These are phyloP conservation scores for Bufo gargarizans DNA, from an alignment of 2,113 vertebrate species.

Conservation along the genomic window DNA sequence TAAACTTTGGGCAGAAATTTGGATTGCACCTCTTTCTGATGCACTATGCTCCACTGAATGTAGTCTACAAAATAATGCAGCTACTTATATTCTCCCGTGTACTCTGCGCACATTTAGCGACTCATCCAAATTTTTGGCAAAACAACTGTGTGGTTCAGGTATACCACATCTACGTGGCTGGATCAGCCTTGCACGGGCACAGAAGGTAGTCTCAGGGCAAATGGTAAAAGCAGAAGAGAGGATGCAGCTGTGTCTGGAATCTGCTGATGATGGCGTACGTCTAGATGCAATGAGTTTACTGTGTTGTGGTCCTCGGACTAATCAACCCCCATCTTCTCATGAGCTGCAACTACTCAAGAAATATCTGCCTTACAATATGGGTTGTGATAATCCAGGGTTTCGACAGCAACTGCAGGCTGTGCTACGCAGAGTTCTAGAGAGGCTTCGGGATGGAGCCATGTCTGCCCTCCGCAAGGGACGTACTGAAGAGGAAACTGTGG, in stretches of 20 bases:
- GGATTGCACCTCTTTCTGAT: conserved; percentile 74
- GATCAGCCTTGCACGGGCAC: conserved; percentile 76
- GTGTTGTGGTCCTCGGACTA: conserved; percentile 81
- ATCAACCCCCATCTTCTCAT: conserved; percentile 65
- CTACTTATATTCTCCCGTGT: conserved; percentile 76
- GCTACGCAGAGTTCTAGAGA: conserved; percentile 76
- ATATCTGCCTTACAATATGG: conserved; percentile 84
- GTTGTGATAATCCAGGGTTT: conserved; percentile 81
- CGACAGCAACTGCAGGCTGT: conserved; percentile 84
- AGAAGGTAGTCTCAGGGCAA: conserved; percentile 66
- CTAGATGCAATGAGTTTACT: conserved; percentile 78
- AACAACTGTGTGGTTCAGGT: conserved; percentile 62
- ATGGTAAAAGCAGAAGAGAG: conserved; percentile 65
- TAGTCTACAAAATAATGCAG: conserved; percentile 76
- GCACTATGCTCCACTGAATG: conserved; percentile 76
- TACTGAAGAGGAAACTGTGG: conserved; percentile 52
- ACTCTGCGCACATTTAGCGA: conserved; percentile 79
- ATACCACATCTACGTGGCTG: conserved; percentile 76
- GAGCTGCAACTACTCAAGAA: conserved; percentile 73
- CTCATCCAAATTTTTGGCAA: conserved; percentile 66
- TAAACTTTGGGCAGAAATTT: conserved; percentile 72
- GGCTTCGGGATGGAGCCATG: conserved; percentile 83
- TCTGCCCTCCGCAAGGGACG: conserved; percentile 66
- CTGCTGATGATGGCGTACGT: conserved; percentile 77
- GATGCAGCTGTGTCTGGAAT: conserved; percentile 73